Conservation (phyloP, 1,140 invertebrate genomes). For the Drosophila nebulosa region DNA sequence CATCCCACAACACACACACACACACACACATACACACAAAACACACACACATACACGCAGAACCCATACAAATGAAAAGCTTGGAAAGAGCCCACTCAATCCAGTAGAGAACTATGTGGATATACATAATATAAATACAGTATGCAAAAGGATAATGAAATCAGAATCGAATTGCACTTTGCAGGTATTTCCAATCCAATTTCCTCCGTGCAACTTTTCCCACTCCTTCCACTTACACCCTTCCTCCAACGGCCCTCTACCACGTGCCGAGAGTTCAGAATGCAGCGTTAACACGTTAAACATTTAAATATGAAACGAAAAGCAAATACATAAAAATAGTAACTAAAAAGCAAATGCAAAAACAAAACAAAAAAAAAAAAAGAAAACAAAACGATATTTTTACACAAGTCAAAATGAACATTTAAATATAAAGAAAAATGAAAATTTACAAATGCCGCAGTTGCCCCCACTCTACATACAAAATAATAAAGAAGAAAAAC, state of each 20-base stretch:
- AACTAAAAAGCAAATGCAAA: slow-evolving; percentile 47
- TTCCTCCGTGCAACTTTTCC: not conserved
- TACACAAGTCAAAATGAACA: slow-evolving; percentile 71
- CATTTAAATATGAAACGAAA: slow-evolving; percentile 38
- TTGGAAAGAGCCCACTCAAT: slow-evolving; percentile 13
- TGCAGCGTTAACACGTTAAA: slow-evolving; percentile 50
- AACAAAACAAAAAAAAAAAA: slow-evolving; percentile 50
- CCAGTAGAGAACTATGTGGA: slow-evolving; percentile 4
- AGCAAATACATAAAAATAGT: slow-evolving; percentile 52
- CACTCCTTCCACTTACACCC: not conserved
- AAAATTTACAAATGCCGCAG: slow-evolving; percentile 78
- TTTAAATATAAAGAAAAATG: slow-evolving; percentile 63
- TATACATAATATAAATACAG: not conserved
- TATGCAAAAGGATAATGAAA: not conserved
- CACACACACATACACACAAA: slow-evolving; percentile 19
- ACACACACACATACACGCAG: slow-evolving; percentile 25
- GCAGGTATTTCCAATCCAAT: not conserved
- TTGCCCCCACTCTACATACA: slow-evolving; percentile 70
- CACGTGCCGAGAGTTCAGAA: slow-evolving; percentile 35
- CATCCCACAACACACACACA: slow-evolving; percentile 15
- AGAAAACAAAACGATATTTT: slow-evolving; percentile 71
- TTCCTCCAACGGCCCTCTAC: not conserved
- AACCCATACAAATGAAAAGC: slow-evolving; percentile 12
- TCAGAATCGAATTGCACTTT: not conserved
- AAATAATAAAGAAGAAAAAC: slow-evolving; percentile 25